phyloP scores from a whole-genome alignment of 2,888 invertebrate genomes.

The Aleiodes testaceus region DNA sequence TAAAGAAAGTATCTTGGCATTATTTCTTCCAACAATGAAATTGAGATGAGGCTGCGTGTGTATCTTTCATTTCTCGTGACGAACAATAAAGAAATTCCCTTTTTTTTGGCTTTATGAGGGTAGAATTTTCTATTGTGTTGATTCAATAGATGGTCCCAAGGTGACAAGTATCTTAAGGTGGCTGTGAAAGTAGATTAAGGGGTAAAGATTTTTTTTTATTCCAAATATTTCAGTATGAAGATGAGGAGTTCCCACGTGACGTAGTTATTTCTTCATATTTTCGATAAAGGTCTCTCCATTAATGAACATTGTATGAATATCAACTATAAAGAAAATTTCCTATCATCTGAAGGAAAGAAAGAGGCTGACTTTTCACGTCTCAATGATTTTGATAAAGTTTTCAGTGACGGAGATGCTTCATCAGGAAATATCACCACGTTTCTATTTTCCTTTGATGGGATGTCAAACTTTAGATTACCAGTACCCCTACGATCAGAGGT shows the following conservation, averaged over 20 bases:
- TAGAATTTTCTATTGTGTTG: background rate
- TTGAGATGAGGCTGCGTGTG: conserved; percentile 28
- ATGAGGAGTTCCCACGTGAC: conserved; percentile 20
- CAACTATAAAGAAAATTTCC: background rate
- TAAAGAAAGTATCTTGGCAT: background rate
- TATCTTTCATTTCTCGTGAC: conserved; percentile 3
- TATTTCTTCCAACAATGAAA: conserved; percentile 25
- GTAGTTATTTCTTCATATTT: background rate
- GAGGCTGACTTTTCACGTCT: background rate
- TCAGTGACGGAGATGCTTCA: conserved; percentile 34
- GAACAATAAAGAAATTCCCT: conserved; percentile 5
- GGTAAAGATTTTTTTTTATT: conserved; percentile 22
- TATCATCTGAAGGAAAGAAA: conserved; percentile 1
- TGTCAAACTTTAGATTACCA: conserved; percentile 73
- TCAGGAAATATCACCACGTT: conserved; percentile 51
- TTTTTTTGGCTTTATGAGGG: conserved; percentile 5
- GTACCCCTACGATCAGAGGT: conserved; percentile 74
- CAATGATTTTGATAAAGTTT: background rate
- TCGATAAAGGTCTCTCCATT: no score
- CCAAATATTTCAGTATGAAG: background rate
- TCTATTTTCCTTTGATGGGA: conserved; percentile 32
- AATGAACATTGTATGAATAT: no score
- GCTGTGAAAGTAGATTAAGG: conserved; percentile 36
- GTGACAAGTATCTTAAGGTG: conserved; percentile 36
- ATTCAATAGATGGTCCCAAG: conserved; percentile 15